Evolutionary conservation across 2,888 invertebrate species (phyloP).

Genomic region (Pristionchus mayeri): DNA sequence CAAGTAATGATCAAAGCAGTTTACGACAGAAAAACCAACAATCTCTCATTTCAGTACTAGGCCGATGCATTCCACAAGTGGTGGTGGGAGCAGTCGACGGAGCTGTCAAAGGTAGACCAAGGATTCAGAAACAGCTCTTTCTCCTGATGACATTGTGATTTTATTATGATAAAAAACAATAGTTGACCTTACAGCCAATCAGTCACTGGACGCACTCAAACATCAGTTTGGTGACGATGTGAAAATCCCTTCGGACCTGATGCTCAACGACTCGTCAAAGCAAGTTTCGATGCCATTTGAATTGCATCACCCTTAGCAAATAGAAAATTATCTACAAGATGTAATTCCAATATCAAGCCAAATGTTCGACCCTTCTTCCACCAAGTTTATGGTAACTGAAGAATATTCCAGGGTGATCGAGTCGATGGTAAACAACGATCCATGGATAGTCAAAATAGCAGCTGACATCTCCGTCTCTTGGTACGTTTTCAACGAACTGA

Average conservation of each 20-base stretch:
- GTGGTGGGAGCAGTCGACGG: constrained; percentile 66
- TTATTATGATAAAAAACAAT: too few relatives aligned
- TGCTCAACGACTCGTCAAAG: constrained; percentile 28
- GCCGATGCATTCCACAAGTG: constrained; percentile 72
- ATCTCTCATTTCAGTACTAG: constrained; percentile 61
- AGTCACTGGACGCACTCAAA: neutral
- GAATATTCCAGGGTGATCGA: constrained; percentile 61
- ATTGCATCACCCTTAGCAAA: too few relatives aligned
- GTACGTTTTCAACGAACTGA: neutral
- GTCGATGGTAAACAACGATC: constrained; percentile 59
- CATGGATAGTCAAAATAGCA: constrained; percentile 61
- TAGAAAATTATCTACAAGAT: too few relatives aligned
- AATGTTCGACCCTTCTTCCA: too few relatives aligned
- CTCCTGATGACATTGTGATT: too few relatives aligned
- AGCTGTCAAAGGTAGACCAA: constrained; percentile 50
- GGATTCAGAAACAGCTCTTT: too few relatives aligned
- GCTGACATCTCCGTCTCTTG: constrained; percentile 55
- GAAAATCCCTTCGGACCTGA: neutral
- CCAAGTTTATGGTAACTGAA: too few relatives aligned
- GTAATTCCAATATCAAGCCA: too few relatives aligned
- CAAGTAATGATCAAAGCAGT: neutral
- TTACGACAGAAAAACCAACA: neutral
- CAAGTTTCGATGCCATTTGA: too few relatives aligned
- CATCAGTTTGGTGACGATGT: neutral
- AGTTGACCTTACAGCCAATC: neutral